Evolutionary conservation across 1,140 invertebrate species (phyloP).

Genomic region (Bombus cullumanus): DNA sequence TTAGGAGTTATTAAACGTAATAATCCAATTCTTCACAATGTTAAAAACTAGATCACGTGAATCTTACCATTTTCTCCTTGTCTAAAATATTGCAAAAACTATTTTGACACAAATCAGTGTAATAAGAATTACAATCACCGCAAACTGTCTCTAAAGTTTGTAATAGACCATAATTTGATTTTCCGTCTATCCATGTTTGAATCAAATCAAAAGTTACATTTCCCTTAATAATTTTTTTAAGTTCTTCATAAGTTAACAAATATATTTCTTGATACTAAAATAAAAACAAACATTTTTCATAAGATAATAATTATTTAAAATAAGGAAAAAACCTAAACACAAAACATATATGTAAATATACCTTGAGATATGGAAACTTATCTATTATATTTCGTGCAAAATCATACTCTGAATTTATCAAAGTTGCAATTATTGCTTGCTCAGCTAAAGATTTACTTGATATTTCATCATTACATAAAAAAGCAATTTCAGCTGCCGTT

Average conservation of each 20-base stretch:
- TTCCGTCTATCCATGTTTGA: constrained; percentile 62
- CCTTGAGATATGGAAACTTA: constrained; percentile 68
- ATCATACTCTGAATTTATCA: constrained; percentile 61
- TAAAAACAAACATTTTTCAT: constrained; percentile 14
- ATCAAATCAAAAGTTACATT: constrained; percentile 50
- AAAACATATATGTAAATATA: constrained; percentile 18
- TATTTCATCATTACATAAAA: constrained; percentile 63
- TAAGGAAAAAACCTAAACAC: background rate
- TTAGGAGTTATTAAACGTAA: constrained; percentile 1
- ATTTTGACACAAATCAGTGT: constrained; percentile 55
- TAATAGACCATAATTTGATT: constrained; percentile 57
- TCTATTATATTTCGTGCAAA: constrained; percentile 64
- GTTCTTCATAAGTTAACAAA: constrained; percentile 62
- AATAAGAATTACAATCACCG: constrained; percentile 43
- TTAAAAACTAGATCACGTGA: background rate
- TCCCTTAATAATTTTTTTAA: constrained; percentile 53
- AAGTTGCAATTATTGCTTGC: constrained; percentile 70
- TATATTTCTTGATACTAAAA: constrained; percentile 66
- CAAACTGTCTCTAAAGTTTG: constrained; percentile 60
- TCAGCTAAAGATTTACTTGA: constrained; percentile 68
- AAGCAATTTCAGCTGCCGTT: constrained; percentile 74
- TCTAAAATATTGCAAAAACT: constrained; percentile 44
- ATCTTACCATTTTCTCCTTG: constrained; percentile 56
- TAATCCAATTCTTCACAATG: background rate
- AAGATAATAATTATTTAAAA: constrained; percentile 10